Base-by-base conservation (phyloP, 2,797 vertebrate species). In the Amblyraja radiata region DNA sequence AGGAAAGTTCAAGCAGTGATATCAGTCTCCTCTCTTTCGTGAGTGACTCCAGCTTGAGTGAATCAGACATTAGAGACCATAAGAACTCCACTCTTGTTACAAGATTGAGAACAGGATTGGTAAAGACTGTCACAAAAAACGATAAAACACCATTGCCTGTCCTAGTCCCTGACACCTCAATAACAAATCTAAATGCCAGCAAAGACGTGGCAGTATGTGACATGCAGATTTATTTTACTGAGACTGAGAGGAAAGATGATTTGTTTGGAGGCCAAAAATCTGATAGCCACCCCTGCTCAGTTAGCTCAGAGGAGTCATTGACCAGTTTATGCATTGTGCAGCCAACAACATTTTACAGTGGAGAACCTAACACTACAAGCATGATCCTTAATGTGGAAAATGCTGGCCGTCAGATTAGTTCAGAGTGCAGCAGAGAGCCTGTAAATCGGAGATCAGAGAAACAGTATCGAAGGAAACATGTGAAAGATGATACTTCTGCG, bases 1-100 rank as follows among this genome's bases (percentile, higher is more conserved):
- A 92, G 25, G 90, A 92, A 92, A 54, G 68, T 92, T 92, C 90
- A 73, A 58, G 90, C 90, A 92, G 90, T 46, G 90, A 92, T 28
- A n/a, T 25, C 68, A 92, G 71, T 76, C 36, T 92, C 90, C 39
- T 92, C 73, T 92, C 90, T 4, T 92, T 74, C 46, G 16, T 54
- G 68, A 92, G 36, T 92, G 71, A 74, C 39, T 76, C 71, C 39
- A 76, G 23, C 46, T 76, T 76, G 39, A 92, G 90, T 92, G 90
- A 92, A 92, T n/a, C 90, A 92, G 90, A 92, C 36, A 16, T 25
- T 28, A 76, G 39, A 92, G 25, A 76, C 23, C 39, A 39, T 25
- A 73, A 3, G 32, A 91, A 91, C 23, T 73, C 32, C 16, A 36
- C 63, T 21, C 32, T 21, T 74, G 11, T 54, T 91, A 39, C 68